Conservation (phyloP, 2,888 invertebrate species). For the Caenorhabditis sulstoni region DNA sequence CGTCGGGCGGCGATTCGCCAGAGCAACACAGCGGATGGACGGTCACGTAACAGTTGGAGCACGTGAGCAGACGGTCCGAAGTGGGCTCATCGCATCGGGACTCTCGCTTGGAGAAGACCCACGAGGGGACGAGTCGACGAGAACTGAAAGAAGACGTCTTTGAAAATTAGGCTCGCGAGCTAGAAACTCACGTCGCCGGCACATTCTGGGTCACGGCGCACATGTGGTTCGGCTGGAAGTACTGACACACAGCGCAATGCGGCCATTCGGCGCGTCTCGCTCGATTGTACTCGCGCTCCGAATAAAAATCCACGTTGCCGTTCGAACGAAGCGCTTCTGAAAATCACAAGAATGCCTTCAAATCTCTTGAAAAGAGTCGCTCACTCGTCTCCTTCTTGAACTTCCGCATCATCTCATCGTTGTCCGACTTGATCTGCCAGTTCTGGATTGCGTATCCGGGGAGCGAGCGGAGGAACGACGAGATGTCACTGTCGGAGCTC, state of each 20-base stretch:
- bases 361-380: too few species aligned
- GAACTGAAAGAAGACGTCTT: too few species aligned
- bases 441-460: slow-evolving; percentile 12
- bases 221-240: slow-evolving; percentile 81
- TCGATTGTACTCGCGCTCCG: slow-evolving; percentile 58
- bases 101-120: slow-evolving; percentile 78
- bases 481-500: slow-evolving; percentile 11
- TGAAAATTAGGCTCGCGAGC: too few species aligned
- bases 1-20: slow-evolving; percentile 16
- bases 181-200: too few species aligned
- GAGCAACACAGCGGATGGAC: slow-evolving; percentile 83
- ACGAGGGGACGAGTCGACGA: slow-evolving; percentile 79
- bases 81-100: slow-evolving; percentile 56
- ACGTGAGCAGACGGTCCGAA: slow-evolving; percentile 83
- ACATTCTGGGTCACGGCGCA: slow-evolving; percentile 19
- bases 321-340: slow-evolving; percentile 76
- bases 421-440: slow-evolving; percentile 8
- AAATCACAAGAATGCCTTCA: too few species aligned
- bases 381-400: slow-evolving; percentile 35
- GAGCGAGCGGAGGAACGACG: slow-evolving; percentile 14
- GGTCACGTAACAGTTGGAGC: slow-evolving; percentile 84
- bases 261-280: slow-evolving; percentile 75
- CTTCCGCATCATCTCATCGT: slow-evolving; percentile 30
- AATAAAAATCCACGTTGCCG: slow-evolving; percentile 80
- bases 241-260: slow-evolving; percentile 84